Conservation (phyloP, 2,888 invertebrate genomes). For the Phyllotreta striolata region DNA sequence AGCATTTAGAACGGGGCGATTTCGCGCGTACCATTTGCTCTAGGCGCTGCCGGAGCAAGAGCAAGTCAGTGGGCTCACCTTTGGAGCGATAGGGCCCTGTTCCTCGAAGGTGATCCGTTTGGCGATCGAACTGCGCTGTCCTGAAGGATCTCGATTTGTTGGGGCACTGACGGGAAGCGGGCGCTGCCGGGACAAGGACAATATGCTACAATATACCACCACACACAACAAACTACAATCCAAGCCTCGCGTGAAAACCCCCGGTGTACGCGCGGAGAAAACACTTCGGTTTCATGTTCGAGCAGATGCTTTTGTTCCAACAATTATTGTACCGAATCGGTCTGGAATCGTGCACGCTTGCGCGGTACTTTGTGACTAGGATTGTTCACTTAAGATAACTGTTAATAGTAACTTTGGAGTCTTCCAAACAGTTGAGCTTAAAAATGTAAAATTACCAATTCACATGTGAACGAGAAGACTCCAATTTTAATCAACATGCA, state of each 20-base stretch:
- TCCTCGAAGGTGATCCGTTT: slow-evolving; percentile 64
- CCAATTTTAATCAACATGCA: too few species aligned
- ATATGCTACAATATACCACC: slow-evolving; percentile 55
- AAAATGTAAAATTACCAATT: too few species aligned
- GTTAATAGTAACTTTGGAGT: too few species aligned
- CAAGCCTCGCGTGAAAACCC: slow-evolving; percentile 52
- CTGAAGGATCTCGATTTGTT: slow-evolving; percentile 49
- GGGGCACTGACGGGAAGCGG: slow-evolving; percentile 56
- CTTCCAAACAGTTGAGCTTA: too few species aligned
- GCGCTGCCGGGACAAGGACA: slow-evolving; percentile 61
- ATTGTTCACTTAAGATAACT: too few species aligned
- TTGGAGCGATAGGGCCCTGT: slow-evolving; percentile 52
- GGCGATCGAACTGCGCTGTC: slow-evolving; percentile 60
- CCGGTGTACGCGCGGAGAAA: slow-evolving; percentile 35
- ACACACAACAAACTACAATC: slow-evolving; percentile 52
- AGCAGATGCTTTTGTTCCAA: neutral
- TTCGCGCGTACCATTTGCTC: neutral
- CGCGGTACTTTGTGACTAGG: too few species aligned
- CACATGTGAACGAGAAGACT: too few species aligned
- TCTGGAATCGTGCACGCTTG: neutral
- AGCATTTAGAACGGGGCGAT: neutral
- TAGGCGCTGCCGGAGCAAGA: neutral
- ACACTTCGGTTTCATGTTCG: slow-evolving; percentile 32
- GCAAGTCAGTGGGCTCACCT: slow-evolving; percentile 56
- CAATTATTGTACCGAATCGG: neutral